Evolutionary conservation across 2,113 vertebrate genomes (phyloP).

Genomic region (Elgaria multicarinata): DNA sequence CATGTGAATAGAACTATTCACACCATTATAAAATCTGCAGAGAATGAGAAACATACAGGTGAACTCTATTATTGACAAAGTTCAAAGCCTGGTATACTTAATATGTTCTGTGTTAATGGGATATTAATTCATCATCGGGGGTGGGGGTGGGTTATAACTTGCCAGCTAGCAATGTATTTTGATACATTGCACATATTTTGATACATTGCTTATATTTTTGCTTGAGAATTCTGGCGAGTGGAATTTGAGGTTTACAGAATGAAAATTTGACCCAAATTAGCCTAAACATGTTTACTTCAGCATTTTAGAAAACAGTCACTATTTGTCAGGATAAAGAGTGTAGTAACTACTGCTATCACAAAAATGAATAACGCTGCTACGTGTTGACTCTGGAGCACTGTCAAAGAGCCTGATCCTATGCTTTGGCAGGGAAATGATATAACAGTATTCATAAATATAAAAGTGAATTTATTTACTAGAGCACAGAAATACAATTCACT

Average conservation of each 20-base stretch:
- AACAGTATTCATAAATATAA: neutral
- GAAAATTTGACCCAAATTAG: neutral
- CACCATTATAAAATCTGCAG: neutral
- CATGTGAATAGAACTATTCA: neutral
- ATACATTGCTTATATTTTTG: neutral
- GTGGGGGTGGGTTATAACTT: neutral
- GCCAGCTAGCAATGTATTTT: neutral
- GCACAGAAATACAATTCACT: neutral
- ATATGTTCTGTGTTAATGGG: neutral
- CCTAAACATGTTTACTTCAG: neutral
- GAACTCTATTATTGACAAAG: neutral
- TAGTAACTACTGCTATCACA: neutral
- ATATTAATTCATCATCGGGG: neutral
- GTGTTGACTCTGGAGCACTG: neutral
- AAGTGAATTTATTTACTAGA: neutral
- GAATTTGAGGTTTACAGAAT: neutral
- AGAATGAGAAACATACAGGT: neutral
- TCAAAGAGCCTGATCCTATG: neutral
- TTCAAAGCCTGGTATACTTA: neutral
- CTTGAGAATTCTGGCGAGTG: neutral
- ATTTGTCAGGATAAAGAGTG: neutral
- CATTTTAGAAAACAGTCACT: neutral
- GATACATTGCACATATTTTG: neutral
- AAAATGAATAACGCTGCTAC: neutral
- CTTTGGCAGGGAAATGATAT: neutral